Evolutionary conservation across 1,140 invertebrate species (phyloP), one percentile per base, ranked within the genome.

Genomic region (Eurosta solidaginis): DNA sequence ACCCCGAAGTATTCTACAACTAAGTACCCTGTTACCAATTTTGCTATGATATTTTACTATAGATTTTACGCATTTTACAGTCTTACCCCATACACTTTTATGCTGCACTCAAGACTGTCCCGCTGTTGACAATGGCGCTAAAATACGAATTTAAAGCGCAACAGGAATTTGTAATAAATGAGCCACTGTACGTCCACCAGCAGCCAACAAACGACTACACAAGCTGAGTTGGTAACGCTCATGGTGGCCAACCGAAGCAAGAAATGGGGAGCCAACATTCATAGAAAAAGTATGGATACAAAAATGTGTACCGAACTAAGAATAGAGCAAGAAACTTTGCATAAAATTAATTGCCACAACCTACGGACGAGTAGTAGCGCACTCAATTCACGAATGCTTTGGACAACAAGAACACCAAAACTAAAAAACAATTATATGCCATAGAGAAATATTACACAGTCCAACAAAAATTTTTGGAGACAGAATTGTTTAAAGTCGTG

Each of bases 71-170:
- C 54, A 27, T 9, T 52, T 76, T 49, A 9, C 2, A n/a, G 27
- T 25, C n/a, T n/a, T n/a, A n/a, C n/a, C n/a, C n/a, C n/a, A n/a
- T n/a, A n/a, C n/a, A 42, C n/a, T 12, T 68, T 68, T 40, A n/a
- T 14, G 14, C 27, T 4, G 14, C 54, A 63, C 36, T 6, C 27
- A 63, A 33, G 9, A 29, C 54, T 29, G 36, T 29, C 54, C 54
- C 54, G 29, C 54, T 63, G 54, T 63, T 63, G 40, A 68, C 33
- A 68, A 68, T 68, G 59, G 59, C 59, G 59, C 59, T 68, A 68
- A 68, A 68, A 68, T 33, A 68, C 59, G 33, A 68, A 33, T 68
- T 33, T 12, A 40, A 68, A 10, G n/a, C n/a, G n/a, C 59, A 68
- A 40, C 33, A 40, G 59, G 59, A 68, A 68, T 68, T 29, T 7